Evolutionary conservation across 1,140 invertebrate species (phyloP).

Genomic region (Drosophila ohnishii): DNA sequence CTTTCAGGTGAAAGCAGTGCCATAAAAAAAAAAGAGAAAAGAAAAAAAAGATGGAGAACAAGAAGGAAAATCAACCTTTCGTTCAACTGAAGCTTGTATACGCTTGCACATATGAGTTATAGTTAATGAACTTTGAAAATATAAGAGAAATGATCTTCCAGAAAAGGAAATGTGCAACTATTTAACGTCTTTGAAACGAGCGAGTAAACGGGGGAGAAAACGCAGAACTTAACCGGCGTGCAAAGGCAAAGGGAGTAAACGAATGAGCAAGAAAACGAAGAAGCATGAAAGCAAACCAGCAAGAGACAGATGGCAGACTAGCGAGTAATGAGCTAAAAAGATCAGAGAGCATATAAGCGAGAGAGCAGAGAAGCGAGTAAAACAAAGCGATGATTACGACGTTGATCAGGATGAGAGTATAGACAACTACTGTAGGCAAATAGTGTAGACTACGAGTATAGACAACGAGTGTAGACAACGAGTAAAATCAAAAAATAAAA

Average conservation of each 20-base stretch:
- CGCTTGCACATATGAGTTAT: neutral
- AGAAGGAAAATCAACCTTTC: neutral
- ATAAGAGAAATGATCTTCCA: neutral
- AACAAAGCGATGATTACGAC: neutral
- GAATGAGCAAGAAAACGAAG: neutral
- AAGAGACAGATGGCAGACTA: too few species aligned
- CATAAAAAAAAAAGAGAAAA: conserved; percentile 10
- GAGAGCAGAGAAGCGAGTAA: neutral
- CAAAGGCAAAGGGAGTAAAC: too few species aligned
- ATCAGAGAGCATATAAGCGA: neutral
- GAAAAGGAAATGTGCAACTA: neutral
- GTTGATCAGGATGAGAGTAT: too few species aligned
- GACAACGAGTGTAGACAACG: neutral
- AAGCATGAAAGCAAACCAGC: neutral
- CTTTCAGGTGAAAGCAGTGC: conserved; percentile 27
- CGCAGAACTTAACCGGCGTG: too few species aligned
- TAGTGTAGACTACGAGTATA: neutral
- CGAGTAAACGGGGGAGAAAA: neutral
- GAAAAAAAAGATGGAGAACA: neutral
- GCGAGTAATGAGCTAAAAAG: neutral
- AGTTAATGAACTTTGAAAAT: neutral
- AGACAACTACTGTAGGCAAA: neutral
- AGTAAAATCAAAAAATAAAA: neutral
- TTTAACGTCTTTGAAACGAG: neutral
- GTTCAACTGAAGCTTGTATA: neutral